Percentiles rank a stretch among this genome's conserved stretches.
Conservation (phyloP, 1,140 invertebrate genomes). For the Bombus sylvicola region DNA sequence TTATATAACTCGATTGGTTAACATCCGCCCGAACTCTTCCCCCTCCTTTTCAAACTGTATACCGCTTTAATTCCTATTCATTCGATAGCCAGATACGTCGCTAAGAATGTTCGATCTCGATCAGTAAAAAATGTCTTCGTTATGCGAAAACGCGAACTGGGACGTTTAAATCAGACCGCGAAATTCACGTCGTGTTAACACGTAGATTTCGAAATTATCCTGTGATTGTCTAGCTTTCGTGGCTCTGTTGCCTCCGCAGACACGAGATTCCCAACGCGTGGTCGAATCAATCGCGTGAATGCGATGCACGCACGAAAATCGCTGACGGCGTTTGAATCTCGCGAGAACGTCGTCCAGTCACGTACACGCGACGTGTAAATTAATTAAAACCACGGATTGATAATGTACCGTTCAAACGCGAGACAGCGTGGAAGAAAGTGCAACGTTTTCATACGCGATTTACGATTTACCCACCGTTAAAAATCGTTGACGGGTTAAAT, state of each 20-base stretch:
- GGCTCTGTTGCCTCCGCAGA: neutral
- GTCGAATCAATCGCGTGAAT: neutral
- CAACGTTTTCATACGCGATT: neutral
- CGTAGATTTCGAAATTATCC: neutral
- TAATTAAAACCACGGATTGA: slow-evolving; percentile 23
- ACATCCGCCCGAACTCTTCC: slow-evolving; percentile 1
- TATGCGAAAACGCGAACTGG: neutral
- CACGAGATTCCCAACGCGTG: neutral
- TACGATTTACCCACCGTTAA: neutral
- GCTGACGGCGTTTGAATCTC: neutral
- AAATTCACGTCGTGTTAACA: neutral
- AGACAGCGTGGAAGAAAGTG: too few relatives aligned
- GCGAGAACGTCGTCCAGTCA: neutral
- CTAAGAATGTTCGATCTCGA: neutral
- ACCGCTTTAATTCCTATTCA: neutral
- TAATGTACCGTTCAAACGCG: neutral
- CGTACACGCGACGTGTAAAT: slow-evolving; percentile 1
- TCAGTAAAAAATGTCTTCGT: neutral
- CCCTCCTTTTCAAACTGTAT: neutral
- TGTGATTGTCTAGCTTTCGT: neutral
- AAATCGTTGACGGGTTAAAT: neutral
- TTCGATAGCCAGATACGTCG: neutral
- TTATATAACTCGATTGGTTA: slow-evolving; percentile 41
- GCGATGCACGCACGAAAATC: slow-evolving; percentile 1
- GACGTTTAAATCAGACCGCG: too few relatives aligned